phyloP scores from a whole-genome alignment of 64 coral and sea anemone genomes.

The Stichodactyla helianthus region DNA sequence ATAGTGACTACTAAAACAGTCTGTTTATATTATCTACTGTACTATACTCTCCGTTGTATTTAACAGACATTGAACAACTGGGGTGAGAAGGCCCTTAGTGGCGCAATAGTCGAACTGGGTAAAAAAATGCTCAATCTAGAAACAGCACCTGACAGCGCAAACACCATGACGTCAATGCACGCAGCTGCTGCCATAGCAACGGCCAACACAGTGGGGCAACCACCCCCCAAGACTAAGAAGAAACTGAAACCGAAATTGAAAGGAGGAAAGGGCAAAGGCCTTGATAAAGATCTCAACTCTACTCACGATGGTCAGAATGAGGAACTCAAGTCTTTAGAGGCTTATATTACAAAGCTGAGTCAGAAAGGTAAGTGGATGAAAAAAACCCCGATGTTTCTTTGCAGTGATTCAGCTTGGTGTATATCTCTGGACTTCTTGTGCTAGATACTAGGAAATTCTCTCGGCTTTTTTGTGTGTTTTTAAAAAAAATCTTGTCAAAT shows the following conservation, averaged over 20 bases:
- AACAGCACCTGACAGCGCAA: slow-evolving; percentile 72
- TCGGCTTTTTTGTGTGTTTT: too few relatives aligned
- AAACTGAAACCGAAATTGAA: slow-evolving; percentile 54
- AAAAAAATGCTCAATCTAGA: slow-evolving; percentile 82
- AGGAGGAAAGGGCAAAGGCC: slow-evolving; percentile 54
- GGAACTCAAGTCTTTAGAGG: slow-evolving; percentile 81
- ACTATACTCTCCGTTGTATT: neutral
- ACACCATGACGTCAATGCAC: slow-evolving; percentile 72
- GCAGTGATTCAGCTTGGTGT: too few relatives aligned
- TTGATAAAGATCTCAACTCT: slow-evolving; percentile 48
- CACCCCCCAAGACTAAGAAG: slow-evolving; percentile 46
- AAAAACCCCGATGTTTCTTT: too few relatives aligned
- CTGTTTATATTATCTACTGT: neutral
- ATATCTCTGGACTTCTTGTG: too few relatives aligned
- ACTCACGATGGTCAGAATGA: slow-evolving; percentile 64
- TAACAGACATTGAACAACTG: slow-evolving; percentile 63
- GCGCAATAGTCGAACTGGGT: slow-evolving; percentile 77
- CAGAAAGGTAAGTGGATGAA: slow-evolving; percentile 54
- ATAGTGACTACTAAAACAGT: too few relatives aligned
- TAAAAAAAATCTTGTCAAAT: too few relatives aligned
- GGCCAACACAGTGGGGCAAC: slow-evolving; percentile 49
- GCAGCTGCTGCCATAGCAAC: slow-evolving; percentile 66
- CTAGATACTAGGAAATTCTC: too few relatives aligned
- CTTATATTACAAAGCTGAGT: slow-evolving; percentile 75
- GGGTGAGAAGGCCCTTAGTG: slow-evolving; percentile 62